Evolutionary conservation across 2,797 vertebrate genomes (phyloP).

Genomic region (Phoeniculus purpureus): DNA sequence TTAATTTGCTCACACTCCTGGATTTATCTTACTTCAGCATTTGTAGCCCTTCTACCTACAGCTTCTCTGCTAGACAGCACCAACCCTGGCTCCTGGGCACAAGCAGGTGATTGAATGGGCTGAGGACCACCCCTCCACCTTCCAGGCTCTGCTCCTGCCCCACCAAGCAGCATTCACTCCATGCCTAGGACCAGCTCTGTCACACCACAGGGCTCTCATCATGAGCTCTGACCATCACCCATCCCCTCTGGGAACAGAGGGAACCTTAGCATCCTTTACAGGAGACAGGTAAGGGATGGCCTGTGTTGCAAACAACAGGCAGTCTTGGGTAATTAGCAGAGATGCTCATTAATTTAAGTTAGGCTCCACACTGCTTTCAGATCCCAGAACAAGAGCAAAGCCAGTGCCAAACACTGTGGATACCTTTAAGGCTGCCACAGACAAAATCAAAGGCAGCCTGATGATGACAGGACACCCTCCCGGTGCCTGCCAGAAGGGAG

Average conservation of each 20-base stretch:
- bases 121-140: background rate
- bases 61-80: background rate
- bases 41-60: background rate
- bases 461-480: background rate
- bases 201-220: rapidly evolving
- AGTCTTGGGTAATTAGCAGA: background rate
- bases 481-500: slow-evolving; percentile 16
- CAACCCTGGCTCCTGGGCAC: rapidly evolving
- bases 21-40: background rate
- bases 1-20: background rate
- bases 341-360: background rate
- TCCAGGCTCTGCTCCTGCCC: background rate
- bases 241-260: rapidly evolving
- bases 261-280: background rate
- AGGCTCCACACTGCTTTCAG: background rate
- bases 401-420: rapidly evolving
- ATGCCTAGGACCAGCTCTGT: rapidly evolving
- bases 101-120: rapidly evolving
- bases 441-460: background rate
- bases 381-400: background rate
- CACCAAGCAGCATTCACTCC: background rate
- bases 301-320: background rate
- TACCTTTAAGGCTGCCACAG: background rate
- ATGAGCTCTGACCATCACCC: background rate
- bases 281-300: background rate